Evolutionary conservation across 1,140 invertebrate genomes (phyloP).

Genomic region (Drosophila biarmipes): DNA sequence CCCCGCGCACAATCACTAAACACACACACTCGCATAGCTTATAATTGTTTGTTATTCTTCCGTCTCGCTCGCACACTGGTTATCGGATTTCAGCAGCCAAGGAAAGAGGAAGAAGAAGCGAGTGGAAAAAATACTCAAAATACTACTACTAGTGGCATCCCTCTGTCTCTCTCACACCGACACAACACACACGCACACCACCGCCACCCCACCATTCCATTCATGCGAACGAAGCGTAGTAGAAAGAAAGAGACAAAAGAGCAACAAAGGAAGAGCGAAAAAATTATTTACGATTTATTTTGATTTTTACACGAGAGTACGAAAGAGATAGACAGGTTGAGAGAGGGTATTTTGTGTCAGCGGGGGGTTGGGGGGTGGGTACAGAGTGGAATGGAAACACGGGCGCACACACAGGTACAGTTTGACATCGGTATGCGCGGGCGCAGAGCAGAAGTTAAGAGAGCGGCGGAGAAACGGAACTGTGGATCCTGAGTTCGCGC

Average conservation of each 20-base stretch:
- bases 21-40: slow-evolving; percentile 47
- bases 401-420: slow-evolving; percentile 42
- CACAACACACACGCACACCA: slow-evolving; percentile 10
- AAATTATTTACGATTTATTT: slow-evolving; percentile 84
- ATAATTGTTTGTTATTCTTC: slow-evolving; percentile 83
- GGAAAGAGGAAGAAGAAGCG: slow-evolving; percentile 34
- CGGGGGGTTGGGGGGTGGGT: slow-evolving; percentile 55
- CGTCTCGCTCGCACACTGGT: slow-evolving; percentile 78
- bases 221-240: slow-evolving; percentile 70
- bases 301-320: slow-evolving; percentile 59
- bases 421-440: slow-evolving; percentile 68
- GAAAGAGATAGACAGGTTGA: neutral
- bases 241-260: slow-evolving; percentile 66
- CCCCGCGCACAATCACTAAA: slow-evolving; percentile 1
- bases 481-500: slow-evolving; percentile 65
- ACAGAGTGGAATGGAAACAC: slow-evolving; percentile 58
- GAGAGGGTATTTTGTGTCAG: slow-evolving; percentile 67
- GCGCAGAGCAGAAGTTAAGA: slow-evolving; percentile 51
- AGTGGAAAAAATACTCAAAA: slow-evolving; percentile 64
- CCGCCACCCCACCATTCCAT: slow-evolving; percentile 64
- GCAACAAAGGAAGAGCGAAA: slow-evolving; percentile 34
- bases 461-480: slow-evolving; percentile 36
- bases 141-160: slow-evolving; percentile 68
- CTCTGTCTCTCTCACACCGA: slow-evolving; percentile 9
- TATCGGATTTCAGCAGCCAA: slow-evolving; percentile 73